Evolutionary conservation across 2,888 invertebrate genomes (phyloP), one percentile per base, ranked within the genome.

Genomic region (Mesodorylaimus sp.): DNA sequence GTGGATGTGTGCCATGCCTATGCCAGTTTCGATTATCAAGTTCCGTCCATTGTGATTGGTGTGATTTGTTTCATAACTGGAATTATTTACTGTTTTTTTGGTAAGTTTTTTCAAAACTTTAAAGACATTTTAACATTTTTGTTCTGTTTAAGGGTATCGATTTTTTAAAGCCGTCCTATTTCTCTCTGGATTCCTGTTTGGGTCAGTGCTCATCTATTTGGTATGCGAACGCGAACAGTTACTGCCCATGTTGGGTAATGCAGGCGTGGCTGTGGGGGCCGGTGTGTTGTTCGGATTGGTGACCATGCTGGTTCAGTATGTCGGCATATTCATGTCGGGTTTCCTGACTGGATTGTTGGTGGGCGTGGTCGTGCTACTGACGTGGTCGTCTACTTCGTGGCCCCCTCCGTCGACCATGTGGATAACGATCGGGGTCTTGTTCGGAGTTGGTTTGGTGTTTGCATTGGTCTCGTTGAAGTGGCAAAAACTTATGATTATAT

Each of bases 101-200:
- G 83, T 83, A 70, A 77, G 77, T 73, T 19, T 5, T 2, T 13
- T 32, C 10, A 13, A 32, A 32, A 16, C 10, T 10, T 32, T 13
- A 32, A 32, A 32, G 7, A 21, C 10, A 39, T 39, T 21, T 39
- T 45, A 32, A 25, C 27, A 29, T 48, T 54, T 36, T 47, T 52
- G 49, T 58, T 67, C n/a, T n/a, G n/a, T 73, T 55, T 29, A 74
- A 83, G 84, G 86, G 50, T 86, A 86, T 70, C 77, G 85, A 54
- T 84, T 83, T 68, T 81, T 85, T 69, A 83, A 84, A 68, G 82
- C 82, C 16, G 79, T 81, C 53, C 83, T 85, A 77, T 86, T 86
- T 68, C 74, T 85, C 47, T 85, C 83, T 45, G 86, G 86, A 29
- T 80, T 85, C 66, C 79, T 83, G 53, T 85, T 83, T 65, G 84